Evolutionary conservation across 2,113 vertebrate species (phyloP).

Genomic region (Chaetorhynchus papuensis): DNA sequence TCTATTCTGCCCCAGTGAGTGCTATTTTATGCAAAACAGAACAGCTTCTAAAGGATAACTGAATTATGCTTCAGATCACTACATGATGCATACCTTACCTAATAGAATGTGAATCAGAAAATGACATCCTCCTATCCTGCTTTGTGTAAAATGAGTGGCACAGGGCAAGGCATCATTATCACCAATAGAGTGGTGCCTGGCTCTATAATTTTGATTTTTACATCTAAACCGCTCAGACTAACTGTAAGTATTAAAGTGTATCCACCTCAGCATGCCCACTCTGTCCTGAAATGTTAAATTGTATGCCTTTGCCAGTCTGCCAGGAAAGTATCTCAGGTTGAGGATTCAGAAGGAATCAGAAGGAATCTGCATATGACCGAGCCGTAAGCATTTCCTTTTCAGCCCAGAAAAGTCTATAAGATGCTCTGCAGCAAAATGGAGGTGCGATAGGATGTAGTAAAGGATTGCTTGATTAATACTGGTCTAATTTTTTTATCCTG

Average conservation of each 20-base stretch:
- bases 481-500: neutral
- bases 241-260: neutral
- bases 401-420: neutral
- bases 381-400: neutral
- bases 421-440: neutral
- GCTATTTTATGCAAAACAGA: neutral
- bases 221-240: neutral
- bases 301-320: neutral
- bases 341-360: neutral
- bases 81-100: neutral
- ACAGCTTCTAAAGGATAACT: neutral
- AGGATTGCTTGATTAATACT: neutral
- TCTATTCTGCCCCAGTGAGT: neutral
- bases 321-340: neutral
- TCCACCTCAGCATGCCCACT: neutral
- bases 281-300: neutral
- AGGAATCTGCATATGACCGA: neutral
- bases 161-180: neutral
- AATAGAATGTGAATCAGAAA: neutral
- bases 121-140: neutral
- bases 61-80: neutral
- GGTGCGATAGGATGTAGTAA: neutral
- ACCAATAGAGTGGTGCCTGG: neutral
- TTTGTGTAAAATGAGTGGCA: neutral
- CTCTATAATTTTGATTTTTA: neutral